Evolutionary conservation across 2,888 invertebrate species (phyloP), one percentile per base, ranked within the genome.

Genomic region (Deilephila porcellus): DNA sequence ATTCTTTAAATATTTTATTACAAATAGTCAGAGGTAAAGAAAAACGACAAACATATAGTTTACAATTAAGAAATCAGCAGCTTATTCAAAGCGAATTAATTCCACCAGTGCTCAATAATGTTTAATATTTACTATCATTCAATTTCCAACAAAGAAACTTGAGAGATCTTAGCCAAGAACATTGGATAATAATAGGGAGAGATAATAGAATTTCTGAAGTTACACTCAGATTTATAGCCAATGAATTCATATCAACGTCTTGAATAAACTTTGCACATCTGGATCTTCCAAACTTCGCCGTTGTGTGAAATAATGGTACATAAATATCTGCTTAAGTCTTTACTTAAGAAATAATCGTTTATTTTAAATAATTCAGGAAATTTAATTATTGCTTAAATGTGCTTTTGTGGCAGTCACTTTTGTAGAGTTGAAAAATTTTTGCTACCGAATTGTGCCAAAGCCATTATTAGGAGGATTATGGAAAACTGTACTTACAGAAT

Each of bases 201-300:
- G 56, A 60, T 60, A 60, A 29, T 60, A 29, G 60, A 60, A 60
- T 29, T 60, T 60, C 60, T 29, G 29, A 60, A 29, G 60, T 60
- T 29, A 56, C 56, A 56, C n/a, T 25, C 60, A 60, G 29, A 60
- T 60, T 60, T 60, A 60, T 60, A 60, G 60, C 29, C 60, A 29
- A 60, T 60, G 29, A 60, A 60, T 29, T 60, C 17, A 60, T 60
- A 29, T 29, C 60, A 60, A 60, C 29, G 60, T 60, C 56, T 56
- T 56, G 56, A 25, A 60, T 60, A 60, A 29, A 60, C 29, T 60
- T 60, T 56, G 17, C 56, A 56, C 56, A 56, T n/a, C 56, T 56
- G 56, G 56, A 56, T 56, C 56, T 56, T 56, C 56, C 56, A 56
- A 56, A 56, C 56, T 56, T 56, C 7, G 56, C n/a, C 56, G 56